A percentile compares a stretch with the other conserved stretches of the same genome.
Conservation (phyloP, 2,797 vertebrate species). For the Harpagifer antarcticus region DNA sequence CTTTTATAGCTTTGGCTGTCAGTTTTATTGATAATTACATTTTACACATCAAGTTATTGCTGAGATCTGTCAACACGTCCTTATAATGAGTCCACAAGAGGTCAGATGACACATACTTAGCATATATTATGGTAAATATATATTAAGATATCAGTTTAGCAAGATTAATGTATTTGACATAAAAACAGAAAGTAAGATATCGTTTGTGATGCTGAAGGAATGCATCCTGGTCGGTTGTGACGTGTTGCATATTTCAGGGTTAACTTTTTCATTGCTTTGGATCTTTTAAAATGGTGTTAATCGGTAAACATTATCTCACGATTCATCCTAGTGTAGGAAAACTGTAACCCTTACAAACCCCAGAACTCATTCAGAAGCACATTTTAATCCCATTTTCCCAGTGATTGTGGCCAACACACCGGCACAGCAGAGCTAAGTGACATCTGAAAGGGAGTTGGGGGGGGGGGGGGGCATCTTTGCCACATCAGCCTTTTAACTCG, state of each 20-base stretch:
- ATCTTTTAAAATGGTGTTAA: constrained; percentile 14
- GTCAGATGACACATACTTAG: too few relatives aligned
- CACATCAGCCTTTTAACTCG: constrained; percentile 52
- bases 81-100: neutral
- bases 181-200: neutral
- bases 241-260: constrained; percentile 19
- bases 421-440: constrained; percentile 50
- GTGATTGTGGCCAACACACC: constrained; percentile 38
- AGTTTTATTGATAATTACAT: constrained; percentile 2
- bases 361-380: constrained; percentile 45
- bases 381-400: constrained; percentile 44
- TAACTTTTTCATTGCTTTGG: constrained; percentile 17
- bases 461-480: constrained; percentile 11
- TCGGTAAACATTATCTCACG: constrained; percentile 55
- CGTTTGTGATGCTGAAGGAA: constrained; percentile 3
- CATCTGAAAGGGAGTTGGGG: constrained; percentile 17
- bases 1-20: neutral
- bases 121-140: too few relatives aligned
- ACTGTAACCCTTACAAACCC: constrained; percentile 36
- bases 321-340: constrained; percentile 48
- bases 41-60: neutral
- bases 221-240: constrained; percentile 14
- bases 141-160: too few relatives aligned
- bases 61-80: neutral
- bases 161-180: too few relatives aligned